Evolutionary conservation across 2,888 invertebrate genomes (phyloP).

Genomic region (Idaea straminata): DNA sequence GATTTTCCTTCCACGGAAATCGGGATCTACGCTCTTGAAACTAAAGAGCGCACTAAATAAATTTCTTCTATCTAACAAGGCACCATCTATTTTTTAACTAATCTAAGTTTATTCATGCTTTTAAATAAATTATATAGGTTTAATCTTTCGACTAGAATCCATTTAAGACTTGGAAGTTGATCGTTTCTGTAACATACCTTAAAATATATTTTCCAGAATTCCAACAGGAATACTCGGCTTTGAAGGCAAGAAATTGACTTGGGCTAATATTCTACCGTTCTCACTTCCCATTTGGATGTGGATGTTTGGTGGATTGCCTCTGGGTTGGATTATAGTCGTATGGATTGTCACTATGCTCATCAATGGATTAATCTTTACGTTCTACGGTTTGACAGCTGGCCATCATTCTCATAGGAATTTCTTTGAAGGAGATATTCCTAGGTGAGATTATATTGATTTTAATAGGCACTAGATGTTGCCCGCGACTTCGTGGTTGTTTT

Average conservation of each 20-base stretch:
- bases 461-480: neutral
- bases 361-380: conserved; percentile 81
- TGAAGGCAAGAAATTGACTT: conserved; percentile 49
- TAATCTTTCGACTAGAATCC: no score
- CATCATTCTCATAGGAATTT: conserved; percentile 90
- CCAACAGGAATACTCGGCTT: conserved; percentile 32
- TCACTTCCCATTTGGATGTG: conserved; percentile 69
- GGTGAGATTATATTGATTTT: conserved; percentile 56
- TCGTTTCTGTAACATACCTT: neutral
- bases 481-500: no score
- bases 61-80: no score
- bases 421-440: conserved; percentile 88
- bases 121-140: no score
- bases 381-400: conserved; percentile 87
- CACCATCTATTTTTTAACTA: no score
- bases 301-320: conserved; percentile 50
- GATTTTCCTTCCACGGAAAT: no score
- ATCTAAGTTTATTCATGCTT: no score
- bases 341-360: conserved; percentile 79
- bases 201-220: conserved; percentile 40
- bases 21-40: no score
- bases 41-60: no score
- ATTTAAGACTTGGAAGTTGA: neutral
- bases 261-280: conserved; percentile 51
- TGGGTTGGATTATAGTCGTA: conserved; percentile 55